Base-by-base conservation (phyloP, 2,797 vertebrate genomes). In the Hippoglossus hippoglossus region DNA sequence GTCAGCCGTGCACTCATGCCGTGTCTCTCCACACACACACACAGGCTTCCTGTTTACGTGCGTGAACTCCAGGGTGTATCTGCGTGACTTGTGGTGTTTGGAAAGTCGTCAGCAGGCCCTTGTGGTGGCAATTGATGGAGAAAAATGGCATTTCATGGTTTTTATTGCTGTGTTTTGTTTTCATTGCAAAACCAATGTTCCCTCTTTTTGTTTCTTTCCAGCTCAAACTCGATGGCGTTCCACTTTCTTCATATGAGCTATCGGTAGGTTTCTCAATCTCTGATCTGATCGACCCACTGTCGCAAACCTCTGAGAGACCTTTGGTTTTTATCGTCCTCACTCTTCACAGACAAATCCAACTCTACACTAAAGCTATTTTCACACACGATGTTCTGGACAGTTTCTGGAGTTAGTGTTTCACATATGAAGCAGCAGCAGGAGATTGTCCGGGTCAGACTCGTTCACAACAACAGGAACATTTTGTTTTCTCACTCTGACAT, bases 211-310 rank as follows among this genome's bases (percentile, higher is more conserved):
- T 77, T 39, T 78, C 2, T 64, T 72, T 61, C 6, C 92, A 99
- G 98, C 92, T 99, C 67, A 92, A 94, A 67, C 95, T 99, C 59
- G 95, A 99, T 60, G 96, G 96, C 5, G 69, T 85, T 46, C 69
- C 68, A 3, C 90, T 99, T 64, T 95, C 95, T 22, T 92, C 91
- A 10, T 93, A 92, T 0, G 97, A 98, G 85, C 74, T 97, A 55
- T 92, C 94, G 77, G 98, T 99, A 79, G 94, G 96, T 93, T 73
- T 28, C 19, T 13, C n/a, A 26, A 41, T 12, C 1, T 39, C 0
- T 12, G 15, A 22, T 22, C n/a, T 28, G 21, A 28, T 31, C 19
- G 11, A 34, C 13, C 21, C 5, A 26, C 50, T 10, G 26, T 22
- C 2, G 5, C 12, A 24, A 21, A 49, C 36, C 36, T 39, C 36